These are phyloP conservation scores for Syrrhaptes paradoxus DNA, from an alignment of 2,113 vertebrate species.

Conservation along the genomic window DNA sequence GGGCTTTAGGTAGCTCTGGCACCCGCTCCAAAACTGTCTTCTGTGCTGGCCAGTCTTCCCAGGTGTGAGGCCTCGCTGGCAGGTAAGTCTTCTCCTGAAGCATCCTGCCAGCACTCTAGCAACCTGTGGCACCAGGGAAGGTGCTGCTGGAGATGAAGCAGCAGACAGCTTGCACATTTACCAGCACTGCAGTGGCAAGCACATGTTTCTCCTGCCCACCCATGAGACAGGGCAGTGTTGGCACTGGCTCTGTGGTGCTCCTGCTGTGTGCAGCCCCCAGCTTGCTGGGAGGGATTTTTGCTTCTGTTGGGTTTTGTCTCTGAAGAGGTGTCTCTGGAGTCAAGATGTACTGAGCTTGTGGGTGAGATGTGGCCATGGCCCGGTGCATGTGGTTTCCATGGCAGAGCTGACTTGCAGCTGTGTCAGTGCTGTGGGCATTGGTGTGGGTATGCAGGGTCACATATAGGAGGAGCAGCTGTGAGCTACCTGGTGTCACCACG, in stretches of 20 bases:
- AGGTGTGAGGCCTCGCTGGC: neutral
- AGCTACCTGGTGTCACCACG: accelerated
- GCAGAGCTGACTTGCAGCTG: accelerated
- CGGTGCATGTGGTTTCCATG: accelerated
- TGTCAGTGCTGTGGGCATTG: accelerated
- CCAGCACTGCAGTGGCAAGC: accelerated
- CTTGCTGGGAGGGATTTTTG: neutral
- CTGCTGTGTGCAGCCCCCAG: neutral
- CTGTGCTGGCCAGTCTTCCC: too few relatives aligned
- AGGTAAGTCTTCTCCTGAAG: neutral
- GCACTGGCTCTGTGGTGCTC: neutral
- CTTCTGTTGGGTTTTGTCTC: neutral
- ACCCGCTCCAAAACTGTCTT: neutral
- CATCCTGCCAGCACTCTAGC: accelerated
- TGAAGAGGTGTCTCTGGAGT: neutral
- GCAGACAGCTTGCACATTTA: accelerated
- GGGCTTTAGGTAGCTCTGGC: too few relatives aligned
- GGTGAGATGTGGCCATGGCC: neutral
- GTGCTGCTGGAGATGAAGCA: neutral
- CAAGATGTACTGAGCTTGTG: accelerated
- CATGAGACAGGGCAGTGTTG: neutral
- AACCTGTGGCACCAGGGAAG: neutral
- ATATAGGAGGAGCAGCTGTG: accelerated
- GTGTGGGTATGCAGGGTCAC: accelerated
- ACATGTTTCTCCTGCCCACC: accelerated